Evolutionary conservation across 2,888 invertebrate species (phyloP), one percentile per base, ranked within the genome.

Genomic region (Harmothoe impar): DNA sequence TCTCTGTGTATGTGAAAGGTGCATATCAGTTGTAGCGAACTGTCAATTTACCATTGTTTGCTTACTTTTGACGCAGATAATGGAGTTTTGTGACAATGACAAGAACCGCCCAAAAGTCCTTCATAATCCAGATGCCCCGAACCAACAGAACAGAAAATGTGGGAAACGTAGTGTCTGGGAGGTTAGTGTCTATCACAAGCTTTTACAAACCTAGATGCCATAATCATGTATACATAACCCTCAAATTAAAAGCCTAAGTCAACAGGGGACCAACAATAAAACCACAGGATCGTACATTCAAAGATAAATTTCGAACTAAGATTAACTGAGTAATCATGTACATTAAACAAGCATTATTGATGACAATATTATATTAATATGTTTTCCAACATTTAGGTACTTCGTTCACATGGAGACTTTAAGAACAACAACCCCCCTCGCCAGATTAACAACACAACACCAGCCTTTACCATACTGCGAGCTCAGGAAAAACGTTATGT

Each of bases 101-200:
- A 91, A 91, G 25, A 25, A 20, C 25, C 51, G 31, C 17, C 89
- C 90, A 17, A 23, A 77, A 20, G 91, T 90, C 7, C 85, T 90
- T 85, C 97, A 97, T 95, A 96, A 97, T 93, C 95, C 96, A 0
- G 96, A 96, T 91, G 97, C 97, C 0, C 97, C 97, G 0, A 97
- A 97, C n/a, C 97, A 97, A 94, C 97, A 97, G 92, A 97, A 97
- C 94, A 96, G 96, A 51, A 95, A 97, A 25, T 97, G 97, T 94
- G 96, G 96, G 91, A 95, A 97, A 29, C 96, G 96, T 85, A 97
- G 97, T 93, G 96, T 97, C 0, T 95, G 97, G 92, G 97, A 97
- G 92, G 96, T 97, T 17, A 23, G 78, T 29, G n/a, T 20, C 20
- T 15, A 12, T 20, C 15, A 62, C 7, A 62, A 62, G 7, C 62